Evolutionary conservation across 2,797 vertebrate species (phyloP).

Genomic region (Cercopithecus neglectus): DNA sequence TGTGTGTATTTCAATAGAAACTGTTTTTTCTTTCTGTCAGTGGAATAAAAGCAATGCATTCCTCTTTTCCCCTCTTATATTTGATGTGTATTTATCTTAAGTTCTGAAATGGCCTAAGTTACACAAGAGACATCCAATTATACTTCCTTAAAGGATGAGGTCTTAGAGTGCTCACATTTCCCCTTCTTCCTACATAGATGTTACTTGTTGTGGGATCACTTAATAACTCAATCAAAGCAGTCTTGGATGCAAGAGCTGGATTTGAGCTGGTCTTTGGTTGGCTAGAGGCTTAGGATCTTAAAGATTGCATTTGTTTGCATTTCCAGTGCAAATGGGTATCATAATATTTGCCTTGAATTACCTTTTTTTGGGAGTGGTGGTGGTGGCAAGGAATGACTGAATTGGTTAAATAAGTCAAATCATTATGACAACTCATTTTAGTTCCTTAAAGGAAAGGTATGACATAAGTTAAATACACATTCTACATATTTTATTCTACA

Average conservation of each 20-base stretch:
- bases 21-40: background rate
- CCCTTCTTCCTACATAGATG: background rate
- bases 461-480: background rate
- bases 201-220: background rate
- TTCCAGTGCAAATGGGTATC: background rate
- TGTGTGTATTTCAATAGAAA: background rate
- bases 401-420: conserved; percentile 9
- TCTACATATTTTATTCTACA: background rate
- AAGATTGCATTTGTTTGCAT: conserved; percentile 7
- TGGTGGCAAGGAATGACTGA: background rate
- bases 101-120: background rate
- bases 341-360: conserved; percentile 15
- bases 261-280: background rate
- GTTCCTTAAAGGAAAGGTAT: background rate
- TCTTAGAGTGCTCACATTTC: background rate
- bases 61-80: background rate
- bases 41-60: background rate
- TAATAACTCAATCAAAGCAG: background rate
- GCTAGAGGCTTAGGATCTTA: background rate
- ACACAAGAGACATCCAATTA: background rate
- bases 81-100: background rate
- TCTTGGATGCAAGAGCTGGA: background rate
- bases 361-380: background rate
- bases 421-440: conserved; percentile 30
- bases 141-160: background rate